Evolutionary conservation across 2,888 invertebrate genomes (phyloP), one percentile per base, ranked within the genome.

Genomic region (Amblyteles armatorius): DNA sequence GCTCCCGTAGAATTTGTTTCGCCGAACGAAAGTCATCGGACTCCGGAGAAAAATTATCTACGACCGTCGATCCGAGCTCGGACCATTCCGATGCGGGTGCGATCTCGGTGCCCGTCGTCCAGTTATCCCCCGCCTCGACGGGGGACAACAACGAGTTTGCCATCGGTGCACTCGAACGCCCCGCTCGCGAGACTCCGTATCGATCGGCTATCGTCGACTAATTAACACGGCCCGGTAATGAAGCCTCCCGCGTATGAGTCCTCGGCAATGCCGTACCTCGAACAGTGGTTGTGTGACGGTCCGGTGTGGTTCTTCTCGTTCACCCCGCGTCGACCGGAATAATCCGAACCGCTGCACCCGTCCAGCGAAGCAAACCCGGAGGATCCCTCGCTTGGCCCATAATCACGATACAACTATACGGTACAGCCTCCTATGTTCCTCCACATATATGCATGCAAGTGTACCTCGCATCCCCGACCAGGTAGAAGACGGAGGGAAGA

Each of bases 161-260:
- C 73, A 79, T 67, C 13, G 63, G 50, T 69, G 52, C 72, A 79
- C 57, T 85, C 76, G 72, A 82, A 85, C 78, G 84, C 82, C 73
- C 84, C 48, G 72, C 82, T 50, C 52, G 72, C 69, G 77, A 72
- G 67, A 55, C 44, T 16, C 57, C 68, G 78, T 88, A 90, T 88
- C 90, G 92, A 92, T 91, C 90, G 89, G 89, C 89, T 92, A 92
- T 92, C 92, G 88, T 88, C 90, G 89, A 90, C 92, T 92, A 92
- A 92, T 92, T 92, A 92, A 92, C 92, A 92, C 90, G 91, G 89
- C 82, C 88, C 88, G 90, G 90, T 92, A 92, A 92, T 91, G 92
- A 92, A 92, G 91, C 91, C 88, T 89, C 82, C 74, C 84, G 87
- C 86, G 80, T 88, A 88, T 88, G 85, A 81, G 73, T 81, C 80